Evolutionary conservation across 2,888 invertebrate species (phyloP).

Genomic region (Drosophila buzzatii): DNA sequence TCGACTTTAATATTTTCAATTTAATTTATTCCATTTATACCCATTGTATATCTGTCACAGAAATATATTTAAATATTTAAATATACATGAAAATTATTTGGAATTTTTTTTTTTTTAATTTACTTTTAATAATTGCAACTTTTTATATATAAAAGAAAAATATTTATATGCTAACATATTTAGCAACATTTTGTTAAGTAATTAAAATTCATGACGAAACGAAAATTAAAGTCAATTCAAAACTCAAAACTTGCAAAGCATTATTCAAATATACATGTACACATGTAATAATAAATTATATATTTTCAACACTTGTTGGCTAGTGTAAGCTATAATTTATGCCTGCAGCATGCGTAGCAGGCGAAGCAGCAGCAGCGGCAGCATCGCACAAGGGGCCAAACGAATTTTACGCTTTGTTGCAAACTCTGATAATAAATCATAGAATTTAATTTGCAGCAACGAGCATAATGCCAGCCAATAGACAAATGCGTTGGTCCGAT

Average conservation of each 20-base stretch:
- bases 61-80: too few relatives aligned
- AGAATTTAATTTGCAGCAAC: slow-evolving; percentile 66
- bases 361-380: slow-evolving; percentile 12
- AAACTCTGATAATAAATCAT: slow-evolving; percentile 77
- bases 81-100: too few relatives aligned
- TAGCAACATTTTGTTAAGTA: neutral
- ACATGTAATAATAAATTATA: neutral
- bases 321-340: slow-evolving; percentile 53
- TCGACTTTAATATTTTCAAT: neutral
- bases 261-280: neutral
- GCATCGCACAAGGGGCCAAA: slow-evolving; percentile 46
- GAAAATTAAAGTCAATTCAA: neutral
- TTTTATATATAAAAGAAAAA: neutral
- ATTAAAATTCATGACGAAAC: neutral
- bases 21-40: too few relatives aligned
- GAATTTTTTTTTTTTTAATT: too few relatives aligned
- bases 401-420: slow-evolving; percentile 80
- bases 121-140: too few relatives aligned
- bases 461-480: slow-evolving; percentile 32
- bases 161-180: neutral
- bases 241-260: neutral
- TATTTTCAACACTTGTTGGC: slow-evolving; percentile 29
- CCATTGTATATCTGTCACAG: too few relatives aligned
- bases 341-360: slow-evolving; percentile 16
- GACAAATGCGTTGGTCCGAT: slow-evolving; percentile 49